Percentiles rank a stretch among this genome's conserved stretches.
These are phyloP conservation scores for Balearica regulorum DNA, from an alignment of 2,797 vertebrate species.

Conservation along the genomic window DNA sequence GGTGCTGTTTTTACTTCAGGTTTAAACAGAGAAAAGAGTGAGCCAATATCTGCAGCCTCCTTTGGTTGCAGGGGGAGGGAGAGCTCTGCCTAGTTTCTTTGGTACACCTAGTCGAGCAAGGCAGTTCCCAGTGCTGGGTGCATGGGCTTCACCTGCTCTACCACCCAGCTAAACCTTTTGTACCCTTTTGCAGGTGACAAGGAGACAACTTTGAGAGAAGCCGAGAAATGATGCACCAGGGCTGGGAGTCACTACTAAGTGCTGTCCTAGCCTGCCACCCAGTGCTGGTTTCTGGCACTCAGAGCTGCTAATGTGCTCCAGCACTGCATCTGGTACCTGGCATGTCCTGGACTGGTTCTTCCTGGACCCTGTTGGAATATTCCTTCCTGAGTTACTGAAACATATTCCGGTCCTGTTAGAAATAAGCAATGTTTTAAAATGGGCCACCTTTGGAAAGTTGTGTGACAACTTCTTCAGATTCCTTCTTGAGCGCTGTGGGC, in stretches of 20 bases:
- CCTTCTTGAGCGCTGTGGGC: not conserved
- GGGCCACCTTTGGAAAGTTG: not conserved
- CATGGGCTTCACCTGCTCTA: not conserved
- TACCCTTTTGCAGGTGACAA: conserved; percentile 31
- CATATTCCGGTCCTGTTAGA: not conserved
- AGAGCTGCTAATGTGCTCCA: not conserved
- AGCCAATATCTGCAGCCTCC: not conserved
- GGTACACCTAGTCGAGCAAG: not conserved
- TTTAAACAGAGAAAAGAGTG: not conserved
- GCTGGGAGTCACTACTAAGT: not conserved
- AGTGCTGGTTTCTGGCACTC: conserved; percentile 56
- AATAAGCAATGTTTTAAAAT: not conserved
- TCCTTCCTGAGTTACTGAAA: not conserved
- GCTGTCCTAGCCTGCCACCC: conserved; percentile 75
- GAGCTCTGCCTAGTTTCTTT: conserved; percentile 27
- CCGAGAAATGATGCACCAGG: not conserved
- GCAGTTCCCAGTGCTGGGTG: not conserved
- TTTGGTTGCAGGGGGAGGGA: not conserved
- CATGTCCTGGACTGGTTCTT: not conserved
- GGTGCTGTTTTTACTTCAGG: not conserved
- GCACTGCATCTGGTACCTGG: not conserved
- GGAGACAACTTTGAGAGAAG: conserved; percentile 10
- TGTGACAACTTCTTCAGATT: not conserved
- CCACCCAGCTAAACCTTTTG: conserved; percentile 41
- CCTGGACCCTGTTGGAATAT: not conserved